Percentiles rank a stretch among this genome's conserved stretches.
Conservation (phyloP, 2,888 invertebrate species). For the Venusia cambrica region DNA sequence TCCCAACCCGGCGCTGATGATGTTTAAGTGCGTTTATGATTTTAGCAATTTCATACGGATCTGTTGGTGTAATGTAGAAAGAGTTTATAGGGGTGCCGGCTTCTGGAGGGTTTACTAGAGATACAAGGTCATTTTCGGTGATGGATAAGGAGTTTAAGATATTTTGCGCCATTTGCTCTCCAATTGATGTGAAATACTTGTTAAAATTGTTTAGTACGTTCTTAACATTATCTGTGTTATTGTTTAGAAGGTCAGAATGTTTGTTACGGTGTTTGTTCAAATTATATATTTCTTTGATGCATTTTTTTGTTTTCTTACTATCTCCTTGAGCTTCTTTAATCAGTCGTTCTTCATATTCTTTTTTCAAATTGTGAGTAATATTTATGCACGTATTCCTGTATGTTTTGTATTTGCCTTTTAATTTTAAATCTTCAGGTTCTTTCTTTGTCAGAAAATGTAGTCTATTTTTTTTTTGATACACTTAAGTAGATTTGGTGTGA, state of each 20-base stretch:
- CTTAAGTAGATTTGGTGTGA: conserved; percentile 1
- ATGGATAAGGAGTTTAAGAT: background rate
- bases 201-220: background rate
- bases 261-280: background rate
- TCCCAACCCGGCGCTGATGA: conserved; percentile 4
- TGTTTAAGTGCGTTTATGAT: conserved; percentile 4
- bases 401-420: conserved; percentile 1
- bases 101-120: background rate
- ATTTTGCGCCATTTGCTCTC: background rate
- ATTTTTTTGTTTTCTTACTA: background rate
- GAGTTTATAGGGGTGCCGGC: background rate
- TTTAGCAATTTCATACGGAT: conserved; percentile 1
- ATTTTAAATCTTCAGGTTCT: background rate
- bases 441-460: conserved; percentile 1
- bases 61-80: conserved; percentile 2
- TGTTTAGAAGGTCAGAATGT: background rate
- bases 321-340: conserved; percentile 1
- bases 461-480: conserved; percentile 1
- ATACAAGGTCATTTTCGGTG: conserved; percentile 1
- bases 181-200: background rate
- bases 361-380: background rate
- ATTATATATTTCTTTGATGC: background rate
- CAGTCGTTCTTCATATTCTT: background rate
- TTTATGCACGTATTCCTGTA: conserved; percentile 1
- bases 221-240: background rate